Evolutionary conservation across 2,888 invertebrate genomes (phyloP).

Genomic region (Tethea ocularis): DNA sequence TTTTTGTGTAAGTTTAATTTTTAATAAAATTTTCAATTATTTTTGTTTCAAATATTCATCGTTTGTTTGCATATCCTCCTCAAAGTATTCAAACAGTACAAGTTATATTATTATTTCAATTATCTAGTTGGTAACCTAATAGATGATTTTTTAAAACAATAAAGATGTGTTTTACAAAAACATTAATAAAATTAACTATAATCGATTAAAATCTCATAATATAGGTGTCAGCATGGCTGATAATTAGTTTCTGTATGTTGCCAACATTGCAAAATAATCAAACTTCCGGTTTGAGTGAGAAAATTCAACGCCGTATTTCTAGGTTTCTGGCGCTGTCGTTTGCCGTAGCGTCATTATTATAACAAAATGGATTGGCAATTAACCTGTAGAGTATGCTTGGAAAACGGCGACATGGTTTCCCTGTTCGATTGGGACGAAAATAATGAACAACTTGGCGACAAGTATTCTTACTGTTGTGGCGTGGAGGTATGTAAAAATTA

Average conservation of each 20-base stretch:
- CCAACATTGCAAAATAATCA: slow-evolving; percentile 34
- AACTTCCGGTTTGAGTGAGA: slow-evolving; percentile 56
- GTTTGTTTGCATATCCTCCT: too few species aligned
- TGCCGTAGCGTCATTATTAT: slow-evolving; percentile 21
- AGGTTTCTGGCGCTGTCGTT: slow-evolving; percentile 30
- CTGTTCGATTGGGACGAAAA: slow-evolving; percentile 83
- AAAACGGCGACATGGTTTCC: slow-evolving; percentile 80
- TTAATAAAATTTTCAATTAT: too few species aligned
- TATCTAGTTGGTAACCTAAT: too few species aligned
- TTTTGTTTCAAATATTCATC: too few species aligned
- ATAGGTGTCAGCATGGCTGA: not conserved
- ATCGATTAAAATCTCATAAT: too few species aligned
- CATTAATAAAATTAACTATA: too few species aligned
- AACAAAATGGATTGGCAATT: slow-evolving; percentile 81
- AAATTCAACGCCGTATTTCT: slow-evolving; percentile 48
- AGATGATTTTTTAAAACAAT: too few species aligned
- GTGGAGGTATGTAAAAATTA: slow-evolving; percentile 79
- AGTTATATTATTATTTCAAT: too few species aligned
- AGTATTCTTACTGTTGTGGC: slow-evolving; percentile 77
- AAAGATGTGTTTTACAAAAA: too few species aligned
- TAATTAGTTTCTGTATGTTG: slow-evolving; percentile 52
- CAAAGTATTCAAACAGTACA: too few species aligned
- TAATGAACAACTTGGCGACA: slow-evolving; percentile 80
- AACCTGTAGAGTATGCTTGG: slow-evolving; percentile 79
- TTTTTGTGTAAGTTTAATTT: too few species aligned